Evolutionary conservation across 2,888 invertebrate species (phyloP), one percentile per base, ranked within the genome.

Genomic region (Drosophila acutilabella): DNA sequence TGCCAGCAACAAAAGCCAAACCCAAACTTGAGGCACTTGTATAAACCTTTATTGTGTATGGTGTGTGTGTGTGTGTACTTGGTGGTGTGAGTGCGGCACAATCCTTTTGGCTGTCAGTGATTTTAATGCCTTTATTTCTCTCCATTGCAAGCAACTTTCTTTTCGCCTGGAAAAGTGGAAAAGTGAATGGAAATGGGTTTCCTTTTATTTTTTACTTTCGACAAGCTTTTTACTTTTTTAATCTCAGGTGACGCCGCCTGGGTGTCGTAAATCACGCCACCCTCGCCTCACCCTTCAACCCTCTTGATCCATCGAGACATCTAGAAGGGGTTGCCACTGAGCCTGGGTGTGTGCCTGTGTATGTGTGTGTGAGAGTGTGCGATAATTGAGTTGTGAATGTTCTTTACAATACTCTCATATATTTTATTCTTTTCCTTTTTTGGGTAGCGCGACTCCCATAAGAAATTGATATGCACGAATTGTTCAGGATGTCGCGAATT

Each of bases 161-260:
- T 69, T 59, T 54, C 42, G 69, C 60, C 65, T 47, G 36, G 14
- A 50, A 51, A 36, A 30, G 30, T 30, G 36, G 13, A 36, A 36
- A 13, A 36, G 36, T 13, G 36, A 36, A 36, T 47, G 36, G 14
- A 50, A 51, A 56, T 72, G 52, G 60, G 41, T 66, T 73, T 75
- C 41, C 60, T 56, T 57, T 69, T 72, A 58, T 74, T 77, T 77
- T 84, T 87, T 77, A 81, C 78, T 81, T 83, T 88, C 83, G 88
- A 88, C 88, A 75, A 85, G 86, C 83, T 88, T 88, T 84, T 88
- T 84, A 84, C 83, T 81, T 88, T 91, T 91, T 91, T 91, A 91
- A 91, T 91, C 91, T 91, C 91, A 91, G 91, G 91, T 91, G 91
- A 90, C 91, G 91, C 89, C 91, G 90, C 91, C 85, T 90, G 91